Evolutionary conservation across 2,113 vertebrate genomes (phyloP), one percentile per base, ranked within the genome.

Genomic region (Catharus bicknelli): DNA sequence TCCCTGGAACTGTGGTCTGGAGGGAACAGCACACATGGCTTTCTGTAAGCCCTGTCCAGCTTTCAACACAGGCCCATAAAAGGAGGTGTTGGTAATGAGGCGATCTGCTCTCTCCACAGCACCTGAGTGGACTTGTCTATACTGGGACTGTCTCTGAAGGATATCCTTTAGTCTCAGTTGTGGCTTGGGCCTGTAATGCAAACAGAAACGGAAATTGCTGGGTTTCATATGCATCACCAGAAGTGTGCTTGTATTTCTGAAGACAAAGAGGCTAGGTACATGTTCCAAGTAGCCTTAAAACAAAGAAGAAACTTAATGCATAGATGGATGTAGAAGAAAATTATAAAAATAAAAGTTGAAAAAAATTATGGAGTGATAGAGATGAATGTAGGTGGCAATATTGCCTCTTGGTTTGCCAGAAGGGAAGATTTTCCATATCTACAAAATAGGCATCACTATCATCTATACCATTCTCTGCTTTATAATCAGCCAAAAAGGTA

Each of bases 11-110:
- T 45, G 51, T 45, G 61, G 63, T 85, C 36, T 67, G 53, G 27
- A 38, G 30, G 43, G 32, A 69, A 32, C 6, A 5, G 36, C 3
- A 1, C 76, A 53, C 0, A 1, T 29, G 17, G n/a, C 75, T 77
- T 82, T 88, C 78, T 45, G 27, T 91, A 67, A 92, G 42, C 22
- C 51, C 17, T 6, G 2, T 87, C 45, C 69, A 8, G 8, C 42
- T 92, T 95, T 95, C 69, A 48, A 8, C 59, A 67, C 34, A 62
- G 29, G 36, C 51, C 81, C 66, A 23, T 94, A 75, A 93, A 95
- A 95, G 80, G 88, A 92, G 42, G 59, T 36, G 13, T 14, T 59
- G 55, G 21, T 27, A 55, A 26, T 3, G 3, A 42, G 40, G 45
- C 32, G 38, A 42, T 78, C 55, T 74, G 38, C 55, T 83, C 14